These are phyloP conservation scores for Laspeyria flexula DNA, from an alignment of 2,888 invertebrate genomes.

Conservation along the genomic window DNA sequence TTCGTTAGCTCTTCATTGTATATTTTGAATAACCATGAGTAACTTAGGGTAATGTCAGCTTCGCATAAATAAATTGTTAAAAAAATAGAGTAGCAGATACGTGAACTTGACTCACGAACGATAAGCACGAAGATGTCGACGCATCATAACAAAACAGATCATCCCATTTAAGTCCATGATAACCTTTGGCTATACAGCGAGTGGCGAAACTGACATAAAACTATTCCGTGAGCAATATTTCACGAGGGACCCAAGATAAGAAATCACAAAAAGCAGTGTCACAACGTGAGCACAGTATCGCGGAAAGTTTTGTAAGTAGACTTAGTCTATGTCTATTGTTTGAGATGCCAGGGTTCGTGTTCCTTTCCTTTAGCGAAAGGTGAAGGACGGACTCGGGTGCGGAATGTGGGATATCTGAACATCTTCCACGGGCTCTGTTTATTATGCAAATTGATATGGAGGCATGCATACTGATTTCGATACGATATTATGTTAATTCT, in stretches of 20 bases:
- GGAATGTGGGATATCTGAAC: conserved; percentile 65
- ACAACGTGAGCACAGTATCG: conserved; percentile 63
- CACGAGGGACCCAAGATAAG: conserved; percentile 73
- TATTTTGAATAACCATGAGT: conserved; percentile 21
- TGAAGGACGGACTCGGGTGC: conserved; percentile 67
- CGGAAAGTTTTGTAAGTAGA: conserved; percentile 76
- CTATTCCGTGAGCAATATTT: conserved; percentile 74
- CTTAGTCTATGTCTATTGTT: conserved; percentile 65
- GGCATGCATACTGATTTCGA: conserved; percentile 44
- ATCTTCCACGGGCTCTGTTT: conserved; percentile 50
- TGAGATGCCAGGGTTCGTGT: conserved; percentile 64
- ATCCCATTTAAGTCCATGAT: conserved; percentile 60
- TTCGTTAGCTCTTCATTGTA: conserved; percentile 34
- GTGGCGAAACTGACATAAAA: conserved; percentile 67
- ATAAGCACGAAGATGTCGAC: conserved; percentile 15
- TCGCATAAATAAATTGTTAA: conserved; percentile 3
- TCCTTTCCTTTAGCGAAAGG: conserved; percentile 74
- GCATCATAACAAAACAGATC: conserved; percentile 40
- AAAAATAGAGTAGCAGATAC: conserved; percentile 14
- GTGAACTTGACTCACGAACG: conserved; percentile 17
- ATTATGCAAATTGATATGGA: conserved; percentile 62
- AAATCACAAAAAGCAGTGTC: conserved; percentile 75
- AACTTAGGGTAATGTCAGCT: conserved; percentile 19
- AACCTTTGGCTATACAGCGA: conserved; percentile 67
- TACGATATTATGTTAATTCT: conserved; percentile 39